Evolutionary conservation across 2,888 invertebrate species (phyloP), one percentile per base, ranked within the genome.

Genomic region (Lapara coniferarum): DNA sequence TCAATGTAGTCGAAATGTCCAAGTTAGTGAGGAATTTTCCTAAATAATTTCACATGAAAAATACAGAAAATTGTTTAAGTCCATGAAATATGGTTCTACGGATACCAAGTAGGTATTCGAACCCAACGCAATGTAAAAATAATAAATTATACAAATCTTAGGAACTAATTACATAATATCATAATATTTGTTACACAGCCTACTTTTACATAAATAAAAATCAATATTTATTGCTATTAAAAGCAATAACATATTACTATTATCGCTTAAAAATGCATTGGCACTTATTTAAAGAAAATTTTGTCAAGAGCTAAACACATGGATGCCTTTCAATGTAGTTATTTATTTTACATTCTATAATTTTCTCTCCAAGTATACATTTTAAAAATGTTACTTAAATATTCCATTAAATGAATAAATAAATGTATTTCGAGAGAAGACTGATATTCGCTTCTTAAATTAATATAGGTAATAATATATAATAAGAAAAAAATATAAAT

Each of bases 131-230:
- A 0, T 37, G 0, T 37, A 37, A 37, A 37, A 56, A 16, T 44
- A 10, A n/a, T 37, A 37, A n/a, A 58, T 13, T 46, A 46, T 16
- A 59, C 44, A 16, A 16, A 7, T 59, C 44, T 46, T 59, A 59
- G 12, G 10, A 44, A 12, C 44, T 16, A 59, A 59, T 13, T 25
- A 56, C 37, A 56, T 19, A 25, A 56, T 56, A 56, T 37, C 8
- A 53, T n/a, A n/a, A n/a, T n/a, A n/a, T n/a, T 16, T 10, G 44
- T 59, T 5, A 59, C 59, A 59, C 59, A 59, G 59, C 44, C 59
- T 59, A 37, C 46, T 10, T 44, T 44, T 44, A 44, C 10, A 16
- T 10, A 44, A n/a, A 44, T 37, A 58, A n/a, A 16, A 55, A 58
- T 37, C 8, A 58, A n/a, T n/a, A 58, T 3, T 14, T 8, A 37